These are phyloP conservation scores for Rhizomys pruinosus DNA, from an alignment of 2,113 vertebrate species.

Conservation along the genomic window DNA sequence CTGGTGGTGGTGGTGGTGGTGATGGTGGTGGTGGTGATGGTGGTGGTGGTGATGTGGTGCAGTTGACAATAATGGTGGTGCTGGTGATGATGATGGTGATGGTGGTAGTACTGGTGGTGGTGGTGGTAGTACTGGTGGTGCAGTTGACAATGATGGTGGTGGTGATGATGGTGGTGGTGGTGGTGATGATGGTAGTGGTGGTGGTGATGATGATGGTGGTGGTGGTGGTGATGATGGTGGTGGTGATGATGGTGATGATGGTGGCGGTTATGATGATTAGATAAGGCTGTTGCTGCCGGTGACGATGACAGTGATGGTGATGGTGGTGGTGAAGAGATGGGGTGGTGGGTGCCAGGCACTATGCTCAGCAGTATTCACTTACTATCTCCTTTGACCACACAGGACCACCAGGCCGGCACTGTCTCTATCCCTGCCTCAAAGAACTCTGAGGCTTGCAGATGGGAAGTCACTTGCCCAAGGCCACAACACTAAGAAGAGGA, in stretches of 20 bases:
- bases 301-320: no score
- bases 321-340: neutral
- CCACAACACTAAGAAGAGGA: conserved; percentile 42
- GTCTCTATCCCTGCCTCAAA: neutral
- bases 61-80: no score
- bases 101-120: no score
- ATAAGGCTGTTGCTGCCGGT: no score
- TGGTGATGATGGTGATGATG: no score
- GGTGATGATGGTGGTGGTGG: neutral
- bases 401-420: neutral
- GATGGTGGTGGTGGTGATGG: neutral
- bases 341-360: neutral
- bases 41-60: neutral
- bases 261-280: neutral
- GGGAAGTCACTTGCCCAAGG: conserved; percentile 67
- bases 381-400: neutral
- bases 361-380: neutral
- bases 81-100: no score
- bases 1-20: no score
- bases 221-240: no score
- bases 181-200: neutral
- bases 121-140: no score
- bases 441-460: conserved; percentile 43
- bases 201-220: no score
- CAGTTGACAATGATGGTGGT: neutral